phyloP scores from a whole-genome alignment of 1,140 invertebrate species.

The Diprion similis region DNA sequence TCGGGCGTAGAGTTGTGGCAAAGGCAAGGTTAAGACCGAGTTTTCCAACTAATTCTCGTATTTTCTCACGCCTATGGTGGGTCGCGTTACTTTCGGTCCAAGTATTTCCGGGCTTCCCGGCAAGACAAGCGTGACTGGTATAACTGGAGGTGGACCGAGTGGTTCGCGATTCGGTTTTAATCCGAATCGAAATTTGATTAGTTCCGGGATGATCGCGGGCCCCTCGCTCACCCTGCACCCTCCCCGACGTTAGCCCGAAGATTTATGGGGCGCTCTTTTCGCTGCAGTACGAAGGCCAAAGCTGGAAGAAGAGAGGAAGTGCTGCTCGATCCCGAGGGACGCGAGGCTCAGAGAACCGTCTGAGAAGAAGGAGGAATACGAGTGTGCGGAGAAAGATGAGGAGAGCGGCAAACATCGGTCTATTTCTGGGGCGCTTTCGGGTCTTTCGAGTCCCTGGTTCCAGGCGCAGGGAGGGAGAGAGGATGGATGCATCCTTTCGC shows the following conservation, averaged over 20 bases:
- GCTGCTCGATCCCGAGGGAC: not conserved
- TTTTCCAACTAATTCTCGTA: no score
- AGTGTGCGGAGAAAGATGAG: constrained; percentile 28
- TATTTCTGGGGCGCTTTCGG: constrained; percentile 49
- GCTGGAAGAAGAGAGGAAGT: not conserved
- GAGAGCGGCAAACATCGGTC: constrained; percentile 33
- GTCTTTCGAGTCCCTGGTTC: constrained; percentile 19
- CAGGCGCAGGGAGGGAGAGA: constrained; percentile 28
- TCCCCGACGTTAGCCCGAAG: constrained; percentile 34
- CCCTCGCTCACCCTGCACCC: constrained; percentile 22
- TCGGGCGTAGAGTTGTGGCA: no score
- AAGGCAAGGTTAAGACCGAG: no score
- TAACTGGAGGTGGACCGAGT: not conserved
- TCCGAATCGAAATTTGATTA: constrained; percentile 53
- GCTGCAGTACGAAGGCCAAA: not conserved
- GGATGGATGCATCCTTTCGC: constrained; percentile 58
- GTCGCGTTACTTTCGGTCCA: no score
- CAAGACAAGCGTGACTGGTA: no score
- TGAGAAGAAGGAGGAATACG: constrained; percentile 25
- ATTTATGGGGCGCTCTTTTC: constrained; percentile 49
- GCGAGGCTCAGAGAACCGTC: not conserved
- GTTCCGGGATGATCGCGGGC: constrained; percentile 39
- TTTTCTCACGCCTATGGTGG: no score
- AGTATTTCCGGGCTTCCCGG: no score
- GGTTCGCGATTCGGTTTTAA: constrained; percentile 8